phyloP scores from a whole-genome alignment of 2,797 vertebrate genomes.

The Oryzias dopingdopingensis region DNA sequence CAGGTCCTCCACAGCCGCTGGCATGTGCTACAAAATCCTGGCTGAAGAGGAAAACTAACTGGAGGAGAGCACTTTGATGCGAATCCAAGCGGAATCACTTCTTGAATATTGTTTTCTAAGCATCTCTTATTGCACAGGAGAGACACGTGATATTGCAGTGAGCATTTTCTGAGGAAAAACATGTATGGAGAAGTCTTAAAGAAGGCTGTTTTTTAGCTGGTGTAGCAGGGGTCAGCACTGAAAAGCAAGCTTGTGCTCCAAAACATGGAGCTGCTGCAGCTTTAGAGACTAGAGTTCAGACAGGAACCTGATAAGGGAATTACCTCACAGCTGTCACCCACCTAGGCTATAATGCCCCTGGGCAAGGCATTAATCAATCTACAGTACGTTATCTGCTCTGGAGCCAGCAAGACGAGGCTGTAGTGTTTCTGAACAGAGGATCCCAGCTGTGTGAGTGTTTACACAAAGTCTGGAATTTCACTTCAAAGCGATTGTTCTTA shows the following conservation, averaged over 20 bases:
- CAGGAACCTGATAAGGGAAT: conserved; percentile 28
- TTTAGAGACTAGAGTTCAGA: conserved; percentile 22
- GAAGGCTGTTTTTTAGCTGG: conserved; percentile 9
- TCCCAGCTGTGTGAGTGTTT: conserved; percentile 45
- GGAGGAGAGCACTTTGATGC: conserved; percentile 56
- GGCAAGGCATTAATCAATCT: conserved; percentile 54
- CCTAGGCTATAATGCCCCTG: conserved; percentile 40
- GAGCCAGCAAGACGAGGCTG: conserved; percentile 48
- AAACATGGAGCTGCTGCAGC: conserved; percentile 13
- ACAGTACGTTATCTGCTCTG: conserved; percentile 42
- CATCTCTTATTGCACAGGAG: conserved; percentile 23
- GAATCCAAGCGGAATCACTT: conserved; percentile 56
- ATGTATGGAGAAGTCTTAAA: conserved; percentile 4
- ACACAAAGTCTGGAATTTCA: conserved; percentile 38
- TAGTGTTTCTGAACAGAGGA: conserved; percentile 41
- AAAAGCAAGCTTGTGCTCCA: conserved; percentile 14
- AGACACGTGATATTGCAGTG: conserved; percentile 12
- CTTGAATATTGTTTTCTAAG: conserved; percentile 42
- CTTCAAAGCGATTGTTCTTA: conserved; percentile 37
- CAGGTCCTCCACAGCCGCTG: conserved; percentile 47
- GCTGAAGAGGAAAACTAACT: conserved; percentile 46
- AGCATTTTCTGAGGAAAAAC: conserved; percentile 6
- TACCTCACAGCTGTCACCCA: conserved; percentile 46
- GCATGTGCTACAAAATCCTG: conserved; percentile 58
- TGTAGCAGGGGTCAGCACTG: conserved; percentile 5